Evolutionary conservation across 2,797 vertebrate genomes (phyloP).

Genomic region (Ctenopoma kingsleyae): DNA sequence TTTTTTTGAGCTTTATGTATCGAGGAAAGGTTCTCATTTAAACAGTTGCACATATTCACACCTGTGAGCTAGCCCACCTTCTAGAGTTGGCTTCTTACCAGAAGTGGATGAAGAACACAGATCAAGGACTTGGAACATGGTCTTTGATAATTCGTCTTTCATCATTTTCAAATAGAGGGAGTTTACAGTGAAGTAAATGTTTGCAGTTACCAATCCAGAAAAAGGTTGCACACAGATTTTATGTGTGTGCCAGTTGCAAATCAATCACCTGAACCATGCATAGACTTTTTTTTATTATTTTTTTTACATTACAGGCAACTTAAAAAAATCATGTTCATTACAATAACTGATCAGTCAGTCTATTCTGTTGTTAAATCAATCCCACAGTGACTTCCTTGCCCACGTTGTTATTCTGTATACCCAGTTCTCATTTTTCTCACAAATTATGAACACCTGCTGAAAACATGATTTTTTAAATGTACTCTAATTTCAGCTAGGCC

Average conservation of each 20-base stretch:
- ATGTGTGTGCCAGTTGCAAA: conserved; percentile 28
- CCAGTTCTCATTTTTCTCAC: conserved; percentile 16
- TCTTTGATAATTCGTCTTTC: conserved; percentile 70
- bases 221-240: conserved; percentile 23
- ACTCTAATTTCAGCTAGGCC: conserved; percentile 25
- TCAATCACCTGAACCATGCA: conserved; percentile 27
- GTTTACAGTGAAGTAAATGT: conserved; percentile 59
- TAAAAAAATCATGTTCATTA: conserved; percentile 24
- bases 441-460: conserved; percentile 58
- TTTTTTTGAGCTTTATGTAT: conserved; percentile 6
- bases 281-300: conserved; percentile 3
- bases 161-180: conserved; percentile 62
- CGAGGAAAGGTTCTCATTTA: conserved; percentile 45
- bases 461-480: conserved; percentile 34
- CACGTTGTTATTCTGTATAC: conserved; percentile 29
- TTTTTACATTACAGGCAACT: conserved; percentile 23
- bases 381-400: conserved; percentile 31
- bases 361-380: conserved; percentile 35
- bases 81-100: conserved; percentile 60
- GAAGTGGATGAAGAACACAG: conserved; percentile 58
- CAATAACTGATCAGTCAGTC: conserved; percentile 25
- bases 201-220: conserved; percentile 53
- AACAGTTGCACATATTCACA: conserved; percentile 74
- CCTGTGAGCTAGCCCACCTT: conserved; percentile 68
- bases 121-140: conserved; percentile 65